Percentiles rank a stretch among this genome's conserved stretches.
Evolutionary conservation across 2,113 vertebrate species (phyloP).

Genomic region (Oophaga pumilio): DNA sequence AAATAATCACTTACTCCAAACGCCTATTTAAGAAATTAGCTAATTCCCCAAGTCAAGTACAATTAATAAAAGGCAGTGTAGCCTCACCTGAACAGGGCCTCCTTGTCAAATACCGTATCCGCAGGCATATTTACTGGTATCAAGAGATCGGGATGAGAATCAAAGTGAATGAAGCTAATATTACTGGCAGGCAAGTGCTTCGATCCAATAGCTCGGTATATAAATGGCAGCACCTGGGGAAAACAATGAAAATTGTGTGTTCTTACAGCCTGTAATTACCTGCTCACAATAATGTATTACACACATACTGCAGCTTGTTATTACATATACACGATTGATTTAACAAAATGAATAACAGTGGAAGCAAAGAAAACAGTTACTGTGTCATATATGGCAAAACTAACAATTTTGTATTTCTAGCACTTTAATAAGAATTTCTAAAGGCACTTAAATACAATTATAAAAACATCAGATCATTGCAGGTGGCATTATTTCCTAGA

Average conservation of each 20-base stretch:
- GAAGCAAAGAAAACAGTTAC: too few relatives aligned
- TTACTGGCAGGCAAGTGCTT: conserved; percentile 84
- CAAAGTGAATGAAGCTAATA: conserved; percentile 88
- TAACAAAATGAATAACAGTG: not conserved
- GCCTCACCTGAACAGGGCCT: conserved; percentile 85
- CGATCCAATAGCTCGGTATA: conserved; percentile 93
- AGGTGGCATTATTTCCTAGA: too few relatives aligned
- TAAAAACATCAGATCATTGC: too few relatives aligned
- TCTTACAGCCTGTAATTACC: too few relatives aligned
- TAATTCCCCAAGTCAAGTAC: not conserved
- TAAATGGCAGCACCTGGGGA: conserved; percentile 85
- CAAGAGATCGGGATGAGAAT: conserved; percentile 97
- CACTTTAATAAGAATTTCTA: too few relatives aligned
- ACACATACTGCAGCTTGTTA: not conserved
- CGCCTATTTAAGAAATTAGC: too few relatives aligned
- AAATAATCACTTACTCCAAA: too few relatives aligned
- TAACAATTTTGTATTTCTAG: too few relatives aligned
- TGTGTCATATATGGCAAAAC: too few relatives aligned
- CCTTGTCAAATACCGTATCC: conserved; percentile 92
- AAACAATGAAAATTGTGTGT: not conserved
- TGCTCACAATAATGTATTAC: not conserved
- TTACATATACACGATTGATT: not conserved
- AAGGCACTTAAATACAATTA: too few relatives aligned
- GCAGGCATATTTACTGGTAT: conserved; percentile 95
- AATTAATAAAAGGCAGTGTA: not conserved